phyloP scores from a whole-genome alignment of 2,797 vertebrate species.

The Rousettus madagascariensis region DNA sequence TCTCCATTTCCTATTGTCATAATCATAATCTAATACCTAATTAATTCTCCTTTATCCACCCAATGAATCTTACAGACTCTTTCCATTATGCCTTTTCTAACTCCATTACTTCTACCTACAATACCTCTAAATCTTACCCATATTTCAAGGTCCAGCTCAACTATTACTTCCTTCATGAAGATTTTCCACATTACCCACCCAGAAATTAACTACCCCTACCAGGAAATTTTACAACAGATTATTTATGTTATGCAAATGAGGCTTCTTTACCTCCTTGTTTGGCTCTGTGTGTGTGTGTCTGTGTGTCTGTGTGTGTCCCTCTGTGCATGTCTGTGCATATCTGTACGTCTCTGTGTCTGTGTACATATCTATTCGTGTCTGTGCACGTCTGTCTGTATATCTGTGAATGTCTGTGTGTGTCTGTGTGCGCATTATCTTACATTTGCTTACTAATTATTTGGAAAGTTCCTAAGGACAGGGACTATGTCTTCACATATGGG shows the following conservation, averaged over 20 bases:
- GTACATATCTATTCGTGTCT: neutral
- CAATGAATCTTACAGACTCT: neutral
- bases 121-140: neutral
- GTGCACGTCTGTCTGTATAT: neutral
- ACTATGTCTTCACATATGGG: neutral
- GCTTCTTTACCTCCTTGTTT: neutral
- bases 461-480: neutral
- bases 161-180: neutral
- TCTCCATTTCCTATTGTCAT: neutral
- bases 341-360: neutral
- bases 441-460: neutral
- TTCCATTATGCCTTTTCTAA: neutral
- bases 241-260: neutral
- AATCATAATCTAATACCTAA: neutral
- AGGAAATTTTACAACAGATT: neutral
- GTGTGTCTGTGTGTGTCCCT: neutral
- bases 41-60: neutral
- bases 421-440: neutral
- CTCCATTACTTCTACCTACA: neutral
- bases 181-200: neutral
- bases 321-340: no score
- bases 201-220: neutral
- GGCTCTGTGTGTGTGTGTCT: neutral
- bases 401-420: neutral
- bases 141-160: neutral